Base-by-base conservation (phyloP, 2,797 vertebrate genomes). In the Tenualosa ilisha region DNA sequence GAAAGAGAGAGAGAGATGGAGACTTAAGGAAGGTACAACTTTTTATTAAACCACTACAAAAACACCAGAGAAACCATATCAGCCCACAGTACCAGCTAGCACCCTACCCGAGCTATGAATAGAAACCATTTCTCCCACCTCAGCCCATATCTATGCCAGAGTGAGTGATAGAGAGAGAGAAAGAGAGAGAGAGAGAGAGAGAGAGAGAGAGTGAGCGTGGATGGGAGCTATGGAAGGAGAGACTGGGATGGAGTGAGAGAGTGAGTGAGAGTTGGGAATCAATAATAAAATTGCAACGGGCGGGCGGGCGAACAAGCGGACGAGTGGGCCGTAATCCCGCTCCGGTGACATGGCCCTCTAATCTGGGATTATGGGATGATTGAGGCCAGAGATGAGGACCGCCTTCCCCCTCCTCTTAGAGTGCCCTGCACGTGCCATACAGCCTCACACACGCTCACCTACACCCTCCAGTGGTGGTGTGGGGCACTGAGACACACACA, bases 351-450 rank as follows among this genome's bases (percentile, higher is more conserved):
- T 86, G 85, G 81, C 82, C 81, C 84, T 90, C 91, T 94, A 94
- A 95, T 95, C 94, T 92, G 90, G 93, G 94, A 95, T 95, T 95
- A 94, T 61, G 88, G 87, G 89, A 79, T 92, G 93, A 94, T 89
- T 92, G 90, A 92, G 90, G 92, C 0, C 92, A 92, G 90, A 91
- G 90, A 92, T 90, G 91, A 93, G 91, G 37, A 20, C 68, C 90
- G 91, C 87, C 89, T 88, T 68, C 91, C 91, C 93, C 92, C 93
- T 93, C 92, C 50, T 9, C 50, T 51, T 6, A 9, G 49, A 93
- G 93, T 56, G 91, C 89, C 59, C 3, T 20, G 81, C 92, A 94
- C 93, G 87, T 93, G 93, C 89, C 86, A 79, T 84, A 81, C 2
- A 17, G 53, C 86, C 72, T 53, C 40, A 89, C 92, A 92, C 91